Evolutionary conservation across 2,888 invertebrate species (phyloP).

Genomic region (Hypsopygia costalis): DNA sequence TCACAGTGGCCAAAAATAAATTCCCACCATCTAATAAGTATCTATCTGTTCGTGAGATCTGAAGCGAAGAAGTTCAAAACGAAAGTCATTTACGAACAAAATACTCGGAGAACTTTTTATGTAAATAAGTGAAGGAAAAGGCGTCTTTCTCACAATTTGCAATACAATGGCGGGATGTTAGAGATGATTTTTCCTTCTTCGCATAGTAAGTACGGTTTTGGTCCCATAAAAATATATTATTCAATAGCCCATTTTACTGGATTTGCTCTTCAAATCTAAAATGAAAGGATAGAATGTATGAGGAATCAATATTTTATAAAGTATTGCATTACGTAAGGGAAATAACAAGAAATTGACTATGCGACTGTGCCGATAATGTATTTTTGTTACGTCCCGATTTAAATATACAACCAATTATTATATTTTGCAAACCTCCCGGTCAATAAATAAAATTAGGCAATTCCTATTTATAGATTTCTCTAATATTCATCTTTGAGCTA

Average conservation of each 20-base stretch:
- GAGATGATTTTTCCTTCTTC: conserved; percentile 75
- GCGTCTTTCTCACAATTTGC: conserved; percentile 73
- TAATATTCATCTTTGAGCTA: too few species aligned
- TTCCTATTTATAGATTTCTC: too few species aligned
- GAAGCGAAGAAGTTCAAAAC: conserved; percentile 49
- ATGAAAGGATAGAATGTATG: conserved; percentile 61
- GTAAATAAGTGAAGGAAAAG: conserved; percentile 69
- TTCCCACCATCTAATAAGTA: conserved; percentile 16
- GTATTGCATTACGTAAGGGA: conserved; percentile 12
- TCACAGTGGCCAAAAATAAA: background rate
- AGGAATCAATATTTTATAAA: conserved; percentile 49
- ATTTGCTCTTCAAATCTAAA: conserved; percentile 60
- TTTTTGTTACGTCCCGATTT: too few species aligned
- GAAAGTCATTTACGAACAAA: conserved; percentile 67
- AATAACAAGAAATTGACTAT: too few species aligned
- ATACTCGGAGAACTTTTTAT: conserved; percentile 65
- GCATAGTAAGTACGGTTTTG: conserved; percentile 68
- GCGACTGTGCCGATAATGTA: too few species aligned
- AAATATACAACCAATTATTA: too few species aligned
- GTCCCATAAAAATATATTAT: conserved; percentile 75
- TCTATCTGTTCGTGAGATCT: conserved; percentile 23
- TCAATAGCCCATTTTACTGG: conserved; percentile 70
- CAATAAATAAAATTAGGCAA: too few species aligned
- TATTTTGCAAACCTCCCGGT: too few species aligned
- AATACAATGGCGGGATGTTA: conserved; percentile 73